Conservation (phyloP, 2,888 invertebrate species). For the Rugalucina vietnamica region DNA sequence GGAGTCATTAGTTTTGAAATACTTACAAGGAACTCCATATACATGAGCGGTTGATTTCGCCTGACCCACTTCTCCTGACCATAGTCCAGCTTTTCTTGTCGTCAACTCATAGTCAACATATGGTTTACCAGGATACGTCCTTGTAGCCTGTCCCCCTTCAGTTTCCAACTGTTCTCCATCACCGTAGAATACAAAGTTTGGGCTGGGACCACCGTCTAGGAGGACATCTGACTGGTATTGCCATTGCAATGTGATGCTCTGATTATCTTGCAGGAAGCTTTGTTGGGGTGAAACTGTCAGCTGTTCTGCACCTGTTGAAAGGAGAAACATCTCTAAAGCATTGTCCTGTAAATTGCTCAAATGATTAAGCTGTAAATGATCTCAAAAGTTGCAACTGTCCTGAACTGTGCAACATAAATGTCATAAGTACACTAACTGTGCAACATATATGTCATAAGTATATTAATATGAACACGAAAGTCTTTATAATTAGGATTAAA, state of each 20-base stretch:
- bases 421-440: too few relatives aligned
- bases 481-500: too few relatives aligned
- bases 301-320: not conserved
- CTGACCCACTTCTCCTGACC: not conserved
- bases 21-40: not conserved
- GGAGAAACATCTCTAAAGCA: too few relatives aligned
- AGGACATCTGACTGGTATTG: not conserved
- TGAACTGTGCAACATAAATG: too few relatives aligned
- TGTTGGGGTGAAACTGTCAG: not conserved
- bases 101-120: not conserved
- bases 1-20: too few relatives aligned
- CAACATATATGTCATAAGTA: too few relatives aligned
- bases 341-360: too few relatives aligned
- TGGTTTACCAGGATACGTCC: not conserved
- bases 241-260: not conserved
- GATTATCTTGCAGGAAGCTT: not conserved
- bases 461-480: too few relatives aligned
- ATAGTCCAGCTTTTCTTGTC: not conserved
- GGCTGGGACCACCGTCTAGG: not conserved
- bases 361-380: too few relatives aligned
- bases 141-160: not conserved
- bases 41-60: not conserved
- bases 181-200: not conserved
- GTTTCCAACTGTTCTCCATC: not conserved
- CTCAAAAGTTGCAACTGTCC: too few relatives aligned